A percentile compares a stretch with the other conserved stretches of the same genome.
Conservation (phyloP, 2,113 vertebrate species). For the Papio anubis region DNA sequence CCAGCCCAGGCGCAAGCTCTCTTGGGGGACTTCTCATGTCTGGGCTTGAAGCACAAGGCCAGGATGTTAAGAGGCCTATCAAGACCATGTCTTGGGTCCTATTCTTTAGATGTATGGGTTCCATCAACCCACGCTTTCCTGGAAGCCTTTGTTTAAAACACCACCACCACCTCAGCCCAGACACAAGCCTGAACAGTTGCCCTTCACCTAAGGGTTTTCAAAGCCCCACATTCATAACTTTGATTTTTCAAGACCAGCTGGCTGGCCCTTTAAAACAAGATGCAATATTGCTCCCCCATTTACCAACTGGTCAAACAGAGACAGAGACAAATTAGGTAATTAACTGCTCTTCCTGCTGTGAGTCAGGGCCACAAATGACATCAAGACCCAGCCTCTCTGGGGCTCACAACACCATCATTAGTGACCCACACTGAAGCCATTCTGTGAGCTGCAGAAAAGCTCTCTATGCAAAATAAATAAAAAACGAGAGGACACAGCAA, state of each 20-base stretch:
- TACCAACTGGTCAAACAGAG: conserved; percentile 34
- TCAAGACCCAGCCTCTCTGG: background rate
- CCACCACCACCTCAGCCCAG: background rate
- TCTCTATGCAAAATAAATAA: background rate
- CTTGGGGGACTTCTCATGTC: background rate
- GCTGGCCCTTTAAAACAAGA: conserved; percentile 11
- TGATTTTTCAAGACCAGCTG: background rate
- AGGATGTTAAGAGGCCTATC: too few relatives aligned
- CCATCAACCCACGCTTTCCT: background rate
- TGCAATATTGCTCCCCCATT: background rate
- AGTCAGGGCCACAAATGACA: background rate
- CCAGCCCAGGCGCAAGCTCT: background rate
- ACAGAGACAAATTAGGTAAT: conserved; percentile 35
- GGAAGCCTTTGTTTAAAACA: background rate
- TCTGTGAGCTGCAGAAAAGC: background rate
- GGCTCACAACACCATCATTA: background rate
- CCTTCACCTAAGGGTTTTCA: background rate
- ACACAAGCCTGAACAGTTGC: background rate
- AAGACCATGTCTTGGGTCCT: background rate
- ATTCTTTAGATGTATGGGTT: background rate
- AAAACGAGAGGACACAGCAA: background rate
- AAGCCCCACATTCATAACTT: background rate
- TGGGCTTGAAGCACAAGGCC: background rate
- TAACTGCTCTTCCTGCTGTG: background rate
- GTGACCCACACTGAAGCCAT: background rate